phyloP scores from a whole-genome alignment of 2,888 invertebrate genomes.

The Eilema griseolum region DNA sequence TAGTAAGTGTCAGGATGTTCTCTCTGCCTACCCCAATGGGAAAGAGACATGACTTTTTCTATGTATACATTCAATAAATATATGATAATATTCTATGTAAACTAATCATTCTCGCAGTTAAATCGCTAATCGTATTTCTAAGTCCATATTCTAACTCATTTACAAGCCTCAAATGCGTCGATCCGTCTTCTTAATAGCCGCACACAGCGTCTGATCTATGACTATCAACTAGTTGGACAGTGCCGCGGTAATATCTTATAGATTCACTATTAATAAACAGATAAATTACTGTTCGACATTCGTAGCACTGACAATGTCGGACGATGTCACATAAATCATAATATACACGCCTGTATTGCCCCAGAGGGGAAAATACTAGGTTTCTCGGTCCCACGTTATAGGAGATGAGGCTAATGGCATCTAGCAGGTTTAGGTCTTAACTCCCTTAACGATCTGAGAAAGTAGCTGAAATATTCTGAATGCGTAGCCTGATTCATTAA shows the following conservation, averaged over 20 bases:
- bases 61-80: neutral
- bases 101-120: neutral
- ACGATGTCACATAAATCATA: conserved; percentile 13
- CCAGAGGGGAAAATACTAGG: neutral
- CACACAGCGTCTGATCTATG: conserved; percentile 49
- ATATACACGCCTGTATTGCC: neutral
- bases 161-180: conserved; percentile 48
- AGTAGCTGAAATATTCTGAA: no score
- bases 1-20: no score
- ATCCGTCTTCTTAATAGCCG: conserved; percentile 57
- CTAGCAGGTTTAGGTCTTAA: no score
- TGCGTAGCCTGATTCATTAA: no score
- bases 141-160: conserved; percentile 24
- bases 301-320: conserved; percentile 20
- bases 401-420: no score
- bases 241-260: conserved; percentile 49
- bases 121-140: conserved; percentile 34
- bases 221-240: conserved; percentile 21
- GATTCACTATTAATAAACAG: conserved; percentile 51
- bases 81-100: neutral
- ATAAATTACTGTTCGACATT: conserved; percentile 38
- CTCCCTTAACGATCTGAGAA: no score
- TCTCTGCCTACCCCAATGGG: no score
- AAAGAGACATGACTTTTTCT: no score
- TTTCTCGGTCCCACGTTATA: no score